phyloP scores from a whole-genome alignment of 2,113 vertebrate genomes.

The Grammomys dolichurus region DNA sequence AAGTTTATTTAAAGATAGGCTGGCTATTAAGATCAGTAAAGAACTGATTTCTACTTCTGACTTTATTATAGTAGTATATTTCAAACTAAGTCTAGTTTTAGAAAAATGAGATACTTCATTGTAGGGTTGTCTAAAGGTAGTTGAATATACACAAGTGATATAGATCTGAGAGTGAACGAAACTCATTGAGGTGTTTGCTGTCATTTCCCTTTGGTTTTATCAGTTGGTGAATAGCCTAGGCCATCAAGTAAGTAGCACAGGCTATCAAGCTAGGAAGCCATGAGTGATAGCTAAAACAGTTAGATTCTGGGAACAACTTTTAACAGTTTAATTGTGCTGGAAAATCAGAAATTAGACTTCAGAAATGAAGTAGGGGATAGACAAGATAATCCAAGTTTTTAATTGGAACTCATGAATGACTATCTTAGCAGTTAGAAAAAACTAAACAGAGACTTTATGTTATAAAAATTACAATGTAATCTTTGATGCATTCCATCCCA shows the following conservation, averaged over 20 bases:
- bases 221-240: neutral
- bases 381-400: neutral
- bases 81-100: neutral
- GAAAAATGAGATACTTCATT: neutral
- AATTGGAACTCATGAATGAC: neutral
- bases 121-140: neutral
- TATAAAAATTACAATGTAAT: neutral
- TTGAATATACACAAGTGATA: neutral
- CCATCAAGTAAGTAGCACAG: neutral
- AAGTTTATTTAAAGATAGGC: neutral
- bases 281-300: neutral
- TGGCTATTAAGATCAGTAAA: neutral
- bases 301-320: neutral
- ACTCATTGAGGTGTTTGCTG: neutral
- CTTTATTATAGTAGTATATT: neutral
- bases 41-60: neutral
- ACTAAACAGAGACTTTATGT: neutral
- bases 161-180: neutral
- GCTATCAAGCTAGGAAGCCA: neutral
- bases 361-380: neutral
- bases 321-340: neutral
- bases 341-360: neutral
- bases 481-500: neutral
- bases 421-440: neutral
- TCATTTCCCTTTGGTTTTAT: neutral